These are phyloP conservation scores for Pectinophora gossypiella DNA, from an alignment of 1,140 invertebrate species.

Conservation along the genomic window DNA sequence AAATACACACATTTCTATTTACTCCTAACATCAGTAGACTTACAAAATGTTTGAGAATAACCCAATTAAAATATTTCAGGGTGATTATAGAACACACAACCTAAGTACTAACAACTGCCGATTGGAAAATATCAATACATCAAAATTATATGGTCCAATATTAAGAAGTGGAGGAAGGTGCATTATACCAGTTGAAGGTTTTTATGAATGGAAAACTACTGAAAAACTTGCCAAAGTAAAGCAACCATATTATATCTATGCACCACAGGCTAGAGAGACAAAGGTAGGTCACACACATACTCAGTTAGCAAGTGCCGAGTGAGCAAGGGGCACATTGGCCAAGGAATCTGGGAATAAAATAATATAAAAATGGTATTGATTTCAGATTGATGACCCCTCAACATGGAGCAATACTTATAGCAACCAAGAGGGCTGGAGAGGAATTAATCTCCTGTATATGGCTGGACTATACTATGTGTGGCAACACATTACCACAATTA, in stretches of 20 bases:
- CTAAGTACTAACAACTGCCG: constrained; percentile 90
- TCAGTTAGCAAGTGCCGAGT: too few species aligned
- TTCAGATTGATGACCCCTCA: constrained; percentile 76
- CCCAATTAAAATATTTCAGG: constrained; percentile 51
- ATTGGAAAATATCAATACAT: constrained; percentile 81
- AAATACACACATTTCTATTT: constrained; percentile 9
- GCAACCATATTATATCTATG: constrained; percentile 87
- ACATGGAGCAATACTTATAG: constrained; percentile 75
- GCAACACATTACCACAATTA: constrained; percentile 76
- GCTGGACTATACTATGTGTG: constrained; percentile 87
- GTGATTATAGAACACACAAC: constrained; percentile 80
- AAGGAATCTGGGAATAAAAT: too few species aligned
- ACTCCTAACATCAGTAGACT: not conserved
- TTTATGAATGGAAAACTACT: constrained; percentile 92
- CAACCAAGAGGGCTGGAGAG: constrained; percentile 77
- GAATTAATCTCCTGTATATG: constrained; percentile 81
- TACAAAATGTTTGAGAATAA: not conserved
- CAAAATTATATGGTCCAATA: constrained; percentile 81
- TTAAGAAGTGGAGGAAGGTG: constrained; percentile 84
- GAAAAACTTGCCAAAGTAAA: constrained; percentile 78
- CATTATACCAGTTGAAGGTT: constrained; percentile 87
- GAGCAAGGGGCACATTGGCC: too few species aligned
- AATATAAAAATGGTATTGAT: too few species aligned
- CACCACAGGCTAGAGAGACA: constrained; percentile 70
- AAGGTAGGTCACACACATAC: too few species aligned